Conservation (phyloP, 2,113 vertebrate genomes). For the Phrynosoma blainvillii region DNA sequence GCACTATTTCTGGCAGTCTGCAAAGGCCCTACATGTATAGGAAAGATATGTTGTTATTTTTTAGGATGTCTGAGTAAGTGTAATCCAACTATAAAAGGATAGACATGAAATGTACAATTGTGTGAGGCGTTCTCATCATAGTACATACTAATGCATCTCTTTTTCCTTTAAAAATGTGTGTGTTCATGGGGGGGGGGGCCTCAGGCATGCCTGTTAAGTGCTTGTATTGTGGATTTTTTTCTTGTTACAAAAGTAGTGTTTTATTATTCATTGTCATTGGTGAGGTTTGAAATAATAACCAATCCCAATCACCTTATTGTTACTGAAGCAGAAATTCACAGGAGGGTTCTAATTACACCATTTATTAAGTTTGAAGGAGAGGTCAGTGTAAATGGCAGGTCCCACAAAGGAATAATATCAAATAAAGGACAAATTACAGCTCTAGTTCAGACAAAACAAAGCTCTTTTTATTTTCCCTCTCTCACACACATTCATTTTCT, state of each 20-base stretch:
- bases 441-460: slow-evolving; percentile 11
- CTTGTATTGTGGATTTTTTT: neutral
- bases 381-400: slow-evolving; percentile 13
- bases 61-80: no score
- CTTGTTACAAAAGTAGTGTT: neutral
- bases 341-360: slow-evolving; percentile 30
- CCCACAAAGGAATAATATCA: slow-evolving; percentile 17
- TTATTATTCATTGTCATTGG: neutral
- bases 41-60: no score
- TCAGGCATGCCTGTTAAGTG: neutral
- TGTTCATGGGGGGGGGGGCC: neutral
- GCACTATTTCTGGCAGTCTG: no score
- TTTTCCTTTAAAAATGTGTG: neutral
- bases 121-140: neutral
- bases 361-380: slow-evolving; percentile 22
- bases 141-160: neutral
- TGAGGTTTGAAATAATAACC: slow-evolving; percentile 16
- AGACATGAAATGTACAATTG: neutral
- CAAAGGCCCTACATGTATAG: no score
- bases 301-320: slow-evolving; percentile 9
- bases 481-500: neutral
- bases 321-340: slow-evolving; percentile 30
- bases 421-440: slow-evolving; percentile 12
- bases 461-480: neutral
- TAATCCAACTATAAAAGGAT: no score